These are phyloP conservation scores for Martes martes DNA, from an alignment of 2,113 vertebrate genomes.

Conservation along the genomic window DNA sequence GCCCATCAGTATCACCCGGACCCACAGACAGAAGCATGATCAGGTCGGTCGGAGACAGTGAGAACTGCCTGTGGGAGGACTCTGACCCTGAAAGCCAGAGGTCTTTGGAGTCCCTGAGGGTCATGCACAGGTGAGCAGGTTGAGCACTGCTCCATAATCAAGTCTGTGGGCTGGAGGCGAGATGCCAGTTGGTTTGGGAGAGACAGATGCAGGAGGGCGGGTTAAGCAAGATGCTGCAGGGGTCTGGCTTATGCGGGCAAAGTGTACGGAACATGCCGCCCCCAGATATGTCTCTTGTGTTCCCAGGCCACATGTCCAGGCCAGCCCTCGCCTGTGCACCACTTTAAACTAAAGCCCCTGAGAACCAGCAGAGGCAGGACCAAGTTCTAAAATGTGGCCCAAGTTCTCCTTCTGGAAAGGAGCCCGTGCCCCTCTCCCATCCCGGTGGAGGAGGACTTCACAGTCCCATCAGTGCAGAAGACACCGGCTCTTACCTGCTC, in stretches of 20 bases:
- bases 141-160: no score
- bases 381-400: no score
- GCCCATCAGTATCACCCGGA: fast-evolving
- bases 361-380: neutral
- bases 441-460: neutral
- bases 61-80: neutral
- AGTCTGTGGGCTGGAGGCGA: no score
- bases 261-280: fast-evolving
- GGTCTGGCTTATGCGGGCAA: neutral
- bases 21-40: neutral
- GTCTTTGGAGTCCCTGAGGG: no score
- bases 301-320: no score
- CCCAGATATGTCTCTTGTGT: no score
- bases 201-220: neutral
- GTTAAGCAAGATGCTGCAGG: neutral
- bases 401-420: no score
- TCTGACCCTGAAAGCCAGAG: fast-evolving
- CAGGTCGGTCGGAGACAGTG: neutral
- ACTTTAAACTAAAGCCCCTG: neutral
- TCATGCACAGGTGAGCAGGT: neutral
- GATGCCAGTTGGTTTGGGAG: no score
- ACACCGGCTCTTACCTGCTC: neutral
- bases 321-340: no score
- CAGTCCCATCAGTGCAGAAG: neutral
- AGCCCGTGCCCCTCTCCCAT: no score